Evolutionary conservation across 2,113 vertebrate species (phyloP).

Genomic region (Dromiciops gliroides): DNA sequence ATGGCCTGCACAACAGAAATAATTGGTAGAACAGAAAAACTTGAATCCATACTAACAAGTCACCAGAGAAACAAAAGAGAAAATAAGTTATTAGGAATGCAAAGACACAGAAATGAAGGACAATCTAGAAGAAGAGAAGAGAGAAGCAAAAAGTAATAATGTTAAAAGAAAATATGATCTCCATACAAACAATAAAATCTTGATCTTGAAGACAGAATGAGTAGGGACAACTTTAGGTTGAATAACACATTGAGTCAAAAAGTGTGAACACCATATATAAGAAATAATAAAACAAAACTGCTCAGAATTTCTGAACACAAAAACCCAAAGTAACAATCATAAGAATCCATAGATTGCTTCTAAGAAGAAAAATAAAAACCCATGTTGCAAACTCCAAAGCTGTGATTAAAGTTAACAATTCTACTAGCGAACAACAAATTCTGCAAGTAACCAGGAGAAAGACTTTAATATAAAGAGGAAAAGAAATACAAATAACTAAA

Average conservation of each 20-base stretch:
- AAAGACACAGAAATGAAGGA: background rate
- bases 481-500: background rate
- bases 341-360: background rate
- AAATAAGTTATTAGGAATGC: background rate
- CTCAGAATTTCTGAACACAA: background rate
- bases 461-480: background rate
- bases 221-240: background rate
- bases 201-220: background rate
- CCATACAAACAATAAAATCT: background rate
- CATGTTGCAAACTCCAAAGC: background rate
- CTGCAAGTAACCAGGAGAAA: background rate
- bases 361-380: background rate
- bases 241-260: background rate
- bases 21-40: background rate
- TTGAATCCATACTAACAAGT: background rate
- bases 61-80: background rate
- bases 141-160: background rate
- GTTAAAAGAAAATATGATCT: background rate
- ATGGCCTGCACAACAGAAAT: background rate
- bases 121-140: background rate
- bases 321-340: background rate
- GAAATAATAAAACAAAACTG: background rate
- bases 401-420: background rate
- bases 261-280: background rate
- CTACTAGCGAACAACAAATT: background rate